Evolutionary conservation across 2,888 invertebrate genomes (phyloP).

Genomic region (Xiphydria camelus): DNA sequence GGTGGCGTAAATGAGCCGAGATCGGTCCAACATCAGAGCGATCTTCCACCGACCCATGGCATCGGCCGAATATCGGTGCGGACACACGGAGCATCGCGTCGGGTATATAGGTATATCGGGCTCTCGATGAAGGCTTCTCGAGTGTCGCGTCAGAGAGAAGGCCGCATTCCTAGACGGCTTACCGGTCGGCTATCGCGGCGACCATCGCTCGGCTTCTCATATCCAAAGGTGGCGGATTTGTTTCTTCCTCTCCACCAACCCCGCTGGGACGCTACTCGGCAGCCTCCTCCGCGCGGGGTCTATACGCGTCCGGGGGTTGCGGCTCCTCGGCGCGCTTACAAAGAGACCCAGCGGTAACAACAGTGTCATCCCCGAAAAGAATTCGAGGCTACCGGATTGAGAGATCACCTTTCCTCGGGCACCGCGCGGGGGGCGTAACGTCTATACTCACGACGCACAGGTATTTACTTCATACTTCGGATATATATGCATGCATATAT

Average conservation of each 20-base stretch:
- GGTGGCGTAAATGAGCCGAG: no score
- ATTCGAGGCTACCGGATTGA: constrained; percentile 23
- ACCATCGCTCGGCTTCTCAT: constrained; percentile 35
- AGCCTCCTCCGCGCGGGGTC: constrained; percentile 64
- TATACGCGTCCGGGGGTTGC: constrained; percentile 8
- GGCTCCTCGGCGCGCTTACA: neutral
- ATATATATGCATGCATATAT: no score
- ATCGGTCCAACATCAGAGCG: no score
- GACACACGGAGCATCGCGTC: no score
- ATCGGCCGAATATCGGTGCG: no score
- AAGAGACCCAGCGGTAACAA: neutral
- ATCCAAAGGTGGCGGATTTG: constrained; percentile 51
- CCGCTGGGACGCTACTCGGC: constrained; percentile 38
- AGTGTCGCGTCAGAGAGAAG: constrained; percentile 13
- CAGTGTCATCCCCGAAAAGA: constrained; percentile 23
- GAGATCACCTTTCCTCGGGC: no score
- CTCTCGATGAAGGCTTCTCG: neutral
- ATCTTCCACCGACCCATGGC: no score
- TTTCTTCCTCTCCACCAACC: constrained; percentile 44
- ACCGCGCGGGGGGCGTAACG: no score
- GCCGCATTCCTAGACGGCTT: constrained; percentile 56
- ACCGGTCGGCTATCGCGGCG: constrained; percentile 40
- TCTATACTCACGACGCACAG: no score
- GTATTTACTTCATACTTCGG: no score
- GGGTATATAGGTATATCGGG: neutral